phyloP scores from a whole-genome alignment of 1,140 invertebrate species.

The Cyclina sinensis region DNA sequence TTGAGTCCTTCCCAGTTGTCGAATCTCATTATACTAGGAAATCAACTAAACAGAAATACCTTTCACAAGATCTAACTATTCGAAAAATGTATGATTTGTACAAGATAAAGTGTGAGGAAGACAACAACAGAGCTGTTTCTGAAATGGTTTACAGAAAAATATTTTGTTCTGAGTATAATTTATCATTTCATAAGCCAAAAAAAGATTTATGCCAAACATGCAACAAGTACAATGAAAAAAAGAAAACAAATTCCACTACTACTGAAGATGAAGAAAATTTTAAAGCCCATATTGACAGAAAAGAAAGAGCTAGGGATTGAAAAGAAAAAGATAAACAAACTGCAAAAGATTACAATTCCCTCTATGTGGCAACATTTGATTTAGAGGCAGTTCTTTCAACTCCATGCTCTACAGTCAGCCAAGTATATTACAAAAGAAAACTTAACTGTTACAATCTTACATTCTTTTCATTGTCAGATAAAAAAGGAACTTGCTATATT shows the following conservation, averaged over 20 bases:
- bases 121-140: not conserved
- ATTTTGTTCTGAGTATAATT: constrained; percentile 37
- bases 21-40: constrained; percentile 48
- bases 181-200: constrained; percentile 48
- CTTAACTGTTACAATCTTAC: constrained; percentile 29
- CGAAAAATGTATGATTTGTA: not conserved
- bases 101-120: not conserved
- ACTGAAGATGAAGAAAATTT: not conserved
- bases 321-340: constrained; percentile 36
- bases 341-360: not conserved
- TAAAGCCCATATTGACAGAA: not conserved
- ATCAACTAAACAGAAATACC: not conserved
- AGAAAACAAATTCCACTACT: not conserved
- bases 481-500: constrained; percentile 13
- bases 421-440: constrained; percentile 39
- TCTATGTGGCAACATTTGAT: constrained; percentile 35
- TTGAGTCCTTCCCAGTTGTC: constrained; percentile 13
- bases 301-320: not conserved
- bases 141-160: not conserved
- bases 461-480: not conserved
- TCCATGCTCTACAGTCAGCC: not conserved
- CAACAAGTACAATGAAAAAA: not conserved
- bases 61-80: not conserved
- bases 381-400: constrained; percentile 22
- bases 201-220: constrained; percentile 32